Evolutionary conservation across 2,888 invertebrate species (phyloP), one percentile per base, ranked within the genome.

Genomic region (Chymomyza amoena): DNA sequence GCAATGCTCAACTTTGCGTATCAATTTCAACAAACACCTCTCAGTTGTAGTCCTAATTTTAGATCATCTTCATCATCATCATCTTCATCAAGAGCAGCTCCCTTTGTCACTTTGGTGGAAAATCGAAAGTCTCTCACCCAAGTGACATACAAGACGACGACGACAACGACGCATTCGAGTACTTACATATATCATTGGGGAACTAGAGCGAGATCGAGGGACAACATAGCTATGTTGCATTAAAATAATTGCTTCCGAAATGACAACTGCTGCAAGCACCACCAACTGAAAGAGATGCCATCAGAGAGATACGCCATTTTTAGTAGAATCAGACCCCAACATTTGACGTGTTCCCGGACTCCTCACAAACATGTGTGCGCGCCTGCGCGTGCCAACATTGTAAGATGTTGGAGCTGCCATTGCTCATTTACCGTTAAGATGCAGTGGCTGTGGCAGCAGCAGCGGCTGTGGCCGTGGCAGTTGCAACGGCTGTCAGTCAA

Each of bases 181-280:
- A 52, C 68, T 54, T 61, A 50, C 60, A 66, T 66, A 25, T 36
- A 15, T 66, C 74, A 67, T 64, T 74, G 74, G 76, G 72, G 76
- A 70, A 72, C 61, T 64, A 62, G 32, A 66, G 71, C 70, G 78
- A 7, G 32, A n/a, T n/a, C 7, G 32, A 4, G 32, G 78, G 78
- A 78, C 72, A 78, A 76, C 78, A 78, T 74, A 16, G 60, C 60
- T 36, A 45, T 45, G 76, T 75, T 79, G 83, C 83, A 81, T 87
- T 79, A 80, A 90, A 90, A 88, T 90, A 89, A 90, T 90, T 90
- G 89, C 89, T 89, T 88, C 89, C 90, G 90, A 90, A 79, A 89
- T 88, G 90, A 87, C 85, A 82, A 79, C 84, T 71, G 79, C 83
- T 72, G 75, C 78, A 56, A 10, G 52, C 61, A 39, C 45, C 75